phyloP scores from a whole-genome alignment of 2,797 vertebrate genomes.

The Anguilla anguilla region DNA sequence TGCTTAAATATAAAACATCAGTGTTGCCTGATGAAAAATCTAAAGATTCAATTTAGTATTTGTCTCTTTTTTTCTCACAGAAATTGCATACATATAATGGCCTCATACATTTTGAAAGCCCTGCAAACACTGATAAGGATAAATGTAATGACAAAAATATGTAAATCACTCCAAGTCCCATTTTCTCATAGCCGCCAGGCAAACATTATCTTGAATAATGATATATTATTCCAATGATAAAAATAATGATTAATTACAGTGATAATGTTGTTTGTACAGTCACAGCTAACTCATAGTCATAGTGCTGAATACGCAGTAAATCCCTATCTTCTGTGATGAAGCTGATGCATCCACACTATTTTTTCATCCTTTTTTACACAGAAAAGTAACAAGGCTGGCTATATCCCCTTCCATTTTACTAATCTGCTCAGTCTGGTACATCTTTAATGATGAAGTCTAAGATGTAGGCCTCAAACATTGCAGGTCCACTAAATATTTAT shows the following conservation, averaged over 20 bases:
- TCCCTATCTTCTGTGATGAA: background rate
- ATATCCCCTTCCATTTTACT: background rate
- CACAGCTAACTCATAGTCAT: background rate
- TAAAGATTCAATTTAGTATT: too few relatives aligned
- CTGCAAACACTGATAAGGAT: background rate
- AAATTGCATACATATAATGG: background rate
- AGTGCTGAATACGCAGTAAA: background rate
- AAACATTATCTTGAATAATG: background rate
- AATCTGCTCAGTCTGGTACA: too few relatives aligned
- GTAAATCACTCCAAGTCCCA: background rate
- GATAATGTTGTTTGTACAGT: background rate
- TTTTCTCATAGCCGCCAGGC: background rate
- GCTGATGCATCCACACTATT: background rate
- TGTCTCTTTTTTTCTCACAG: too few relatives aligned
- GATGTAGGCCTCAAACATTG: too few relatives aligned
- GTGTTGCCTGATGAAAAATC: background rate
- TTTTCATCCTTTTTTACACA: background rate
- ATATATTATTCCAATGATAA: conserved; percentile 1
- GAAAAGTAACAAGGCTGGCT: background rate
- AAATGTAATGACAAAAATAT: background rate
- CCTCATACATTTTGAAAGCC: background rate
- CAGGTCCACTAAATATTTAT: too few relatives aligned
- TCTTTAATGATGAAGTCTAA: too few relatives aligned
- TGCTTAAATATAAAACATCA: background rate
- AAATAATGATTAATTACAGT: conserved; percentile 1